A percentile compares a stretch with the other conserved stretches of the same genome.
phyloP scores from a whole-genome alignment of 2,888 invertebrate species.

The Ligdia adustata region DNA sequence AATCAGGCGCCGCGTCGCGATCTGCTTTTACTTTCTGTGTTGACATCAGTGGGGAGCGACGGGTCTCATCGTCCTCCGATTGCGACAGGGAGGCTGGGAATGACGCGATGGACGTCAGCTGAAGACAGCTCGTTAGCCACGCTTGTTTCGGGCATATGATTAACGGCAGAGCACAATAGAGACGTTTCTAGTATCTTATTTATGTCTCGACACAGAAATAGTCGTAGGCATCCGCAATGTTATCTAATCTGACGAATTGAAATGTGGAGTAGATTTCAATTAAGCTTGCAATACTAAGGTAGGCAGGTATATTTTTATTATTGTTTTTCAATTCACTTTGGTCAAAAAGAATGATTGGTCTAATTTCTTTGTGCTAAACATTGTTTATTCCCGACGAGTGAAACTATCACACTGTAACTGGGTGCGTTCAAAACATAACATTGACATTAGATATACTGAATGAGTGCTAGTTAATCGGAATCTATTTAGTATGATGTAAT shows the following conservation, averaged over 20 bases:
- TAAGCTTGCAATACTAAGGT: too few species aligned
- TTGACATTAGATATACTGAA: too few species aligned
- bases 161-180: slow-evolving; percentile 13
- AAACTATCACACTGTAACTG: too few species aligned
- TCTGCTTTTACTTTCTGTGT: slow-evolving; percentile 77
- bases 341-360: too few species aligned
- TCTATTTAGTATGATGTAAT: too few species aligned
- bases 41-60: slow-evolving; percentile 71
- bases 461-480: too few species aligned
- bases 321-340: too few species aligned
- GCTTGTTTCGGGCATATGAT: slow-evolving; percentile 17
- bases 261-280: too few species aligned
- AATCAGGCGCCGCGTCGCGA: slow-evolving; percentile 56
- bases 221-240: background rate
- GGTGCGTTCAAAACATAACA: too few species aligned
- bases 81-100: slow-evolving; percentile 22
- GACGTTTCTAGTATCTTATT: slow-evolving; percentile 8
- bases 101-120: slow-evolving; percentile 11
- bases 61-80: slow-evolving; percentile 24
- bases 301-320: too few species aligned
- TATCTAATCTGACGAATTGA: background rate
- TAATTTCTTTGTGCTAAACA: too few species aligned
- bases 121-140: slow-evolving; percentile 13
- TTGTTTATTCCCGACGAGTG: too few species aligned
- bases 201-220: background rate